Percentiles rank a stretch among this genome's conserved stretches.
Evolutionary conservation across 1,140 invertebrate genomes (phyloP).

Genomic region (Pogonomyrmex californicus): DNA sequence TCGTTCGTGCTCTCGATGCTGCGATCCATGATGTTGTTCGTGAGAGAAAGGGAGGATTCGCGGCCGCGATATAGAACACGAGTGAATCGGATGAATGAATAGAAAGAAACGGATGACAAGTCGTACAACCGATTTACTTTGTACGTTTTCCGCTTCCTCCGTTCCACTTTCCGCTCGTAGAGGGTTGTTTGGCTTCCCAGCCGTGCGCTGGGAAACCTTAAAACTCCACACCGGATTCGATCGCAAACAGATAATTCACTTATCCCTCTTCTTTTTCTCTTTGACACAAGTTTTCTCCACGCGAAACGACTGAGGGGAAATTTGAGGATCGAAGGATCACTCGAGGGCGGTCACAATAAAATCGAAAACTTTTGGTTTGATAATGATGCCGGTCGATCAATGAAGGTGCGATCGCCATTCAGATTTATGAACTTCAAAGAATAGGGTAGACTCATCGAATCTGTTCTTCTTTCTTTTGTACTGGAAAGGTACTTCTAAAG

Average conservation of each 20-base stretch:
- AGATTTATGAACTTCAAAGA: background rate
- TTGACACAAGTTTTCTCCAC: background rate
- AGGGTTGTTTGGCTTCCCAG: constrained; percentile 78
- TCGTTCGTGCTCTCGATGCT: constrained; percentile 76
- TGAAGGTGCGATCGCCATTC: background rate
- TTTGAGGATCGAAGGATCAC: background rate
- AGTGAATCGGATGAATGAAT: background rate
- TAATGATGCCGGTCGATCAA: background rate
- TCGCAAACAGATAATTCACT: constrained; percentile 74
- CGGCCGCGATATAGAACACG: background rate
- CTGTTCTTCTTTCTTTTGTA: background rate
- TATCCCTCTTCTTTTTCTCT: background rate
- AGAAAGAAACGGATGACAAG: background rate
- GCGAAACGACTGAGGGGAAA: constrained; percentile 20
- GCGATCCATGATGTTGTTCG: constrained; percentile 78
- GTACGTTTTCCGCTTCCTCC: constrained; percentile 1
- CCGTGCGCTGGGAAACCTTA: constrained; percentile 77
- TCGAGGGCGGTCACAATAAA: background rate
- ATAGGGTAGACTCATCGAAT: background rate
- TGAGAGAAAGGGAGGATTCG: background rate
- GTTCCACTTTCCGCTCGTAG: constrained; percentile 59
- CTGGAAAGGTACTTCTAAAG: background rate
- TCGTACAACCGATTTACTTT: background rate
- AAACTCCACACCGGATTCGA: constrained; percentile 65
- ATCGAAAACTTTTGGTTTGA: too few species aligned